A percentile compares a stretch with the other conserved stretches of the same genome.
Evolutionary conservation across 1,140 invertebrate genomes (phyloP).

Genomic region (Ooceraea biroi): DNA sequence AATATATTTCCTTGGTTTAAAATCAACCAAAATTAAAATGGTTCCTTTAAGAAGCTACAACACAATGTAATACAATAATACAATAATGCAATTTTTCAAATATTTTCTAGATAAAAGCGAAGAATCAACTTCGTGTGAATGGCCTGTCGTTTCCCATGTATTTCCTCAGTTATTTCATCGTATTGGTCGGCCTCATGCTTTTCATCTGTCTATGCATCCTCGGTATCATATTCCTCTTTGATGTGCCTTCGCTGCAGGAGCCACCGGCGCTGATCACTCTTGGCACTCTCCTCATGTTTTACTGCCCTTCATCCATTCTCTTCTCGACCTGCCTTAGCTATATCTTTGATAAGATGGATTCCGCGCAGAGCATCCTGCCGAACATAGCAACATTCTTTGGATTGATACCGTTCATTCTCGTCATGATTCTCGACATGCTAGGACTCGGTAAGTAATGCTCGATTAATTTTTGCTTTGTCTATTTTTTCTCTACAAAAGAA

Average conservation of each 20-base stretch:
- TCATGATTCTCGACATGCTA: conserved; percentile 90
- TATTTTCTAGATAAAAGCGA: conserved; percentile 91
- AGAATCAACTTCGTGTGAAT: conserved; percentile 94
- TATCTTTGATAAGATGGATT: conserved; percentile 93
- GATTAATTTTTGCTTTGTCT: neutral
- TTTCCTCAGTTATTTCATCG: conserved; percentile 91
- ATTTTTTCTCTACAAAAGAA: neutral
- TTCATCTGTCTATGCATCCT: conserved; percentile 90
- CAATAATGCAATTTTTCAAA: neutral
- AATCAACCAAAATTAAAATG: conserved; percentile 10
- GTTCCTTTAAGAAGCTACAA: neutral
- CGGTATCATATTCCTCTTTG: conserved; percentile 89
- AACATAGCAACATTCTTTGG: conserved; percentile 92
- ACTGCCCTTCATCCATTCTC: conserved; percentile 91
- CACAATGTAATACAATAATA: neutral
- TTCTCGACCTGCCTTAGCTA: conserved; percentile 92
- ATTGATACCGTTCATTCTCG: conserved; percentile 91
- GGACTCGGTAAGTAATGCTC: conserved; percentile 87
- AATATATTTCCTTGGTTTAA: conserved; percentile 2
- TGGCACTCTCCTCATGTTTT: conserved; percentile 89
- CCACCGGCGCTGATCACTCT: conserved; percentile 90
- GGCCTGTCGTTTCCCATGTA: conserved; percentile 92
- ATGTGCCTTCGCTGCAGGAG: conserved; percentile 89
- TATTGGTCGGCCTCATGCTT: conserved; percentile 90
- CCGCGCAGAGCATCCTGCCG: conserved; percentile 92